These are phyloP conservation scores for Pteropus alecto DNA, from an alignment of 2,113 vertebrate genomes.

Conservation along the genomic window DNA sequence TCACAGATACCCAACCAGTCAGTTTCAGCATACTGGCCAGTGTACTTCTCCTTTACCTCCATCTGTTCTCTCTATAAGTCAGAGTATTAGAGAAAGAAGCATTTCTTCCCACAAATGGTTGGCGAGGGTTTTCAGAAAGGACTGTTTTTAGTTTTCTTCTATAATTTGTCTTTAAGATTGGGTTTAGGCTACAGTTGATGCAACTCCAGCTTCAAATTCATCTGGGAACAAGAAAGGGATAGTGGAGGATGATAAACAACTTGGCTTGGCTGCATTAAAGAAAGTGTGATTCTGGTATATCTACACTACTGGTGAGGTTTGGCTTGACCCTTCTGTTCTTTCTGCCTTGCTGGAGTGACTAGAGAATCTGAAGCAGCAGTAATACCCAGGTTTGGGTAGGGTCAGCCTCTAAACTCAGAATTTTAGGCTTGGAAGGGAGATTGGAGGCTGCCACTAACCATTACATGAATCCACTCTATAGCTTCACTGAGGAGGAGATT, in stretches of 20 bases:
- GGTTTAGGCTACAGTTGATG: background rate
- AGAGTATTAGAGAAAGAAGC: background rate
- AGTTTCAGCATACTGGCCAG: background rate
- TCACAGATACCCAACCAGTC: background rate
- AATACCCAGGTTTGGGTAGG: background rate
- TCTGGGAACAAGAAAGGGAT: background rate
- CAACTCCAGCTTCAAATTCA: background rate
- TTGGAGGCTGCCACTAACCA: background rate
- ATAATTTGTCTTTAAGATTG: background rate
- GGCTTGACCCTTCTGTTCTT: background rate
- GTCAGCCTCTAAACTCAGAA: background rate
- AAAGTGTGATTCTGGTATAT: background rate
- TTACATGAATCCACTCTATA: background rate
- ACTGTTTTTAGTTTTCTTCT: background rate
- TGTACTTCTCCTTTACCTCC: background rate
- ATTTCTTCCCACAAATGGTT: background rate
- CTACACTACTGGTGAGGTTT: background rate
- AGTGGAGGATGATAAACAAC: background rate
- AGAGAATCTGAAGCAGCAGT: background rate
- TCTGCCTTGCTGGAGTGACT: background rate
- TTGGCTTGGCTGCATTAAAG: background rate
- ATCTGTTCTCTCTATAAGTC: background rate
- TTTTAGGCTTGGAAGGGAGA: background rate
- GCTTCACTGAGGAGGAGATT: background rate
- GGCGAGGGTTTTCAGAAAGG: background rate